Evolutionary conservation across 2,888 invertebrate species (phyloP), one percentile per base, ranked within the genome.

Genomic region (Neocrepidodera transversa): DNA sequence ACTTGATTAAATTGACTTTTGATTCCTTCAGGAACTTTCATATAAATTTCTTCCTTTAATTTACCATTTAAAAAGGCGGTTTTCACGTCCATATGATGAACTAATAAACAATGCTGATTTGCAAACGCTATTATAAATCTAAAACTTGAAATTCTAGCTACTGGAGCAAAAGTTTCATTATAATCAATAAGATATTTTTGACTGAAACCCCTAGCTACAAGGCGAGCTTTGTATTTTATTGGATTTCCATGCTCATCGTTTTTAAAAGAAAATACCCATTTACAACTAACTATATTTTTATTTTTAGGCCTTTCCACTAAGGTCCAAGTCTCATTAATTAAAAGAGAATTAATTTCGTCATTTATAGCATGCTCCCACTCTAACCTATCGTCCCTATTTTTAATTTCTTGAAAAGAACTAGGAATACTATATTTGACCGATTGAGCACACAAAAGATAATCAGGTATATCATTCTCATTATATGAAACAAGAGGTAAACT

Each of bases 1-100:
- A 71, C 67, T 20, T 66, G 38, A 55, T 67, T 61, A 2, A 26
- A 26, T 47, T 47, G 23, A 36, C 8, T 3, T 30, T 17, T 18
- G 20, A 71, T 16, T 7, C 68, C 67, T 30, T 68, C 64, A 14
- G 69, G 71, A n/a, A 68, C 20, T 59, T 43, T 40, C 70, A 71
- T 70, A 54, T 56, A 68, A n/a, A 69, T 68, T 43, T 68, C 66
- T 13, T 49, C 58, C 18, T 45, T 49, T 28, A 59, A 51, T 13
- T n/a, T 60, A 11, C 58, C 62, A 58, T 66, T 57, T 13, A 36
- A 60, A 59, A 62, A 62, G 8, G 62, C 66, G n/a, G 64, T 66
- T 55, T 64, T 59, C 1, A 66, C 58, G 43, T 64, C 62, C 55
- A 57, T 54, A n/a, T 62, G 58, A 48, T 63, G 62, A 18, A 64